Conservation (phyloP, 2,888 invertebrate genomes). For the Alloscopus bannaensis region DNA sequence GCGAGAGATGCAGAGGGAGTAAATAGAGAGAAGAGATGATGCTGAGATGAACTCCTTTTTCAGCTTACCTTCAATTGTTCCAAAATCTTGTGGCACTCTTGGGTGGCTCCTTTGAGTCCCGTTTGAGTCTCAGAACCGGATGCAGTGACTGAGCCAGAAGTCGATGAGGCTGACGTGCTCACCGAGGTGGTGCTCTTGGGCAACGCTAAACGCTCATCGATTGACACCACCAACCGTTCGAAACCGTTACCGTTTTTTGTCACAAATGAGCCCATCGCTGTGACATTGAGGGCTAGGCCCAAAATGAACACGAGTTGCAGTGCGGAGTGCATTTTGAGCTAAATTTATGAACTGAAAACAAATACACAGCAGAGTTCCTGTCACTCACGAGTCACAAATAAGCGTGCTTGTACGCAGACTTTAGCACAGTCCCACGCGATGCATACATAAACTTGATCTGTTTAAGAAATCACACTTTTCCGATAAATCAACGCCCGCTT, state of each 20-base stretch:
- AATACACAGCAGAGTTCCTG: no score
- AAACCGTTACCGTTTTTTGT: slow-evolving; percentile 73
- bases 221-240: slow-evolving; percentile 73
- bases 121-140: slow-evolving; percentile 59
- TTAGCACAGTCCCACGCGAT: no score
- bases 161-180: slow-evolving; percentile 45
- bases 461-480: no score
- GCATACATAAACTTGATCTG: no score
- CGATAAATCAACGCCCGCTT: no score
- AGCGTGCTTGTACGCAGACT: no score
- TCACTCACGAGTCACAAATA: no score
- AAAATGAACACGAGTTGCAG: slow-evolving; percentile 50
- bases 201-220: slow-evolving; percentile 72
- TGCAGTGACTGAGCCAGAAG: slow-evolving; percentile 48
- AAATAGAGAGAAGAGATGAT: slow-evolving; percentile 4
- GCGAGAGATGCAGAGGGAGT: slow-evolving; percentile 46
- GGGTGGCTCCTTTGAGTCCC: slow-evolving; percentile 72
- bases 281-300: slow-evolving; percentile 58
- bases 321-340: slow-evolving; percentile 54
- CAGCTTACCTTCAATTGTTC: slow-evolving; percentile 73
- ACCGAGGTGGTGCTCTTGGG: slow-evolving; percentile 62
- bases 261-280: slow-evolving; percentile 71
- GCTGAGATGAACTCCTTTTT: not conserved
- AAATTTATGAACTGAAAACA: no score
- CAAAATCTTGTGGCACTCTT: slow-evolving; percentile 73